Base-by-base conservation (phyloP, 37 sponge, comb jelly and placozoan species). In the Aplysina aerophoba region DNA sequence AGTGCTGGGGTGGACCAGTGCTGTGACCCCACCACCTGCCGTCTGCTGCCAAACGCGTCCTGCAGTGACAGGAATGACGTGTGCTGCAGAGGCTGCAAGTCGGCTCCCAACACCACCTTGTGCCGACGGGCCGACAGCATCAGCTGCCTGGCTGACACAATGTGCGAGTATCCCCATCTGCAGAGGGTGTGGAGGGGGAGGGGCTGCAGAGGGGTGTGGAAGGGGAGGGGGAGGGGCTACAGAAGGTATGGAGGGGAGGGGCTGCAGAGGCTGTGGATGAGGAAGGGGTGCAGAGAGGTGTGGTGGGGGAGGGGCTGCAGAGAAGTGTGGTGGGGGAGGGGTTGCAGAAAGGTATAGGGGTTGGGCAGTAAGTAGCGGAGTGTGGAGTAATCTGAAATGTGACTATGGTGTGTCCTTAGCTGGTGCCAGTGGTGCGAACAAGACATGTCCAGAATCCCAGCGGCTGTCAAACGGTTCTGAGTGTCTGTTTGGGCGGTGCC, bases 41-140 rank as follows among this genome's bases (percentile, higher is more conserved):
- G 38, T 0, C 59, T 82, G 6, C 3, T 78, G 33, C 19, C 8
- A 40, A 35, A 5, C 30, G 24, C 67, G 19, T 15, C 41, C 27
- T 90, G 58, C 71, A 91, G 91, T 83, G 91, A 91, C 38, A 37
- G 33, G 41, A 91, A 91, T 37, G 31, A 87, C 35, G 72, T 41
- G 20, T 91, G 91, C 71, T 91, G 91, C 61, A 27, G 62, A 16
- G 35, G 56, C 55, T 91, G 91, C 40, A 0, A 19, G 15, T 11
- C 15, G 13, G 68, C 85, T 22, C 4, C 36, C 40, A 19, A 24
- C 40, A 73, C 22, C 55, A 73, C 55, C 13, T 17, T 81, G 14
- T 90, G 90, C 55, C 33, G 72, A 38, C 0, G 27, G 11, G 81
- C 34, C 2, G 37, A 56, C 24, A 5, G 57, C 1, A 28, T 55